Percentiles rank a stretch among this genome's conserved stretches.
Conservation (phyloP, 2,888 invertebrate genomes). For the Hirtodrosophila alboralis region DNA sequence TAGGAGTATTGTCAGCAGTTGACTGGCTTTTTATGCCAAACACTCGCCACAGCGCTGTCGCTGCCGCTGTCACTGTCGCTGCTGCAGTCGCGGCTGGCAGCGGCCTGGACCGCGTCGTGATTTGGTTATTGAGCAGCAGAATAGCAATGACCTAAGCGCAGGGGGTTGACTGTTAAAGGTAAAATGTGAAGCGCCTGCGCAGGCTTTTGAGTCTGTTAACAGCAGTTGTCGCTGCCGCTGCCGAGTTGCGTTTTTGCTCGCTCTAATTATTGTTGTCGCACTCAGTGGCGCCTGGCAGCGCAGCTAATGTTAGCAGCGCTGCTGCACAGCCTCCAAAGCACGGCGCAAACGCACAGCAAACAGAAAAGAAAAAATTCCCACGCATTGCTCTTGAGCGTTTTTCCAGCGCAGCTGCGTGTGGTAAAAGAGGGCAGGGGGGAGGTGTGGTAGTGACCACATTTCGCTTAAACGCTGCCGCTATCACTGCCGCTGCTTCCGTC, state of each 20-base stretch:
- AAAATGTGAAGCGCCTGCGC: slow-evolving; percentile 61
- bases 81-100: slow-evolving; percentile 11
- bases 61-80: slow-evolving; percentile 21
- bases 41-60: slow-evolving; percentile 21
- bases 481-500: slow-evolving; percentile 1
- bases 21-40: slow-evolving; percentile 82
- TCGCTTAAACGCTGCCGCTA: slow-evolving; percentile 23
- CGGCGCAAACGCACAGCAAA: slow-evolving; percentile 66
- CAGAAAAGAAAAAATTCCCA: slow-evolving; percentile 44
- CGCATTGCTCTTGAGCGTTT: slow-evolving; percentile 70
- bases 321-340: slow-evolving; percentile 36
- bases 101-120: slow-evolving; percentile 46
- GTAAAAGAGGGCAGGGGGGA: background rate
- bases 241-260: slow-evolving; percentile 40
- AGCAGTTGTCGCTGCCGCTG: slow-evolving; percentile 26
- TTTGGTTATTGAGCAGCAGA: slow-evolving; percentile 20
- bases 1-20: slow-evolving; percentile 81
- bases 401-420: slow-evolving; percentile 8
- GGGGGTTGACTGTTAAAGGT: slow-evolving; percentile 44
- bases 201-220: slow-evolving; percentile 48
- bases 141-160: slow-evolving; percentile 41
- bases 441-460: slow-evolving; percentile 44
- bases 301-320: slow-evolving; percentile 10
- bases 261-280: slow-evolving; percentile 64
- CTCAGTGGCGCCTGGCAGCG: slow-evolving; percentile 37